Evolutionary conservation across 2,797 vertebrate species (phyloP).

Genomic region (Cirrhinus molitorella): DNA sequence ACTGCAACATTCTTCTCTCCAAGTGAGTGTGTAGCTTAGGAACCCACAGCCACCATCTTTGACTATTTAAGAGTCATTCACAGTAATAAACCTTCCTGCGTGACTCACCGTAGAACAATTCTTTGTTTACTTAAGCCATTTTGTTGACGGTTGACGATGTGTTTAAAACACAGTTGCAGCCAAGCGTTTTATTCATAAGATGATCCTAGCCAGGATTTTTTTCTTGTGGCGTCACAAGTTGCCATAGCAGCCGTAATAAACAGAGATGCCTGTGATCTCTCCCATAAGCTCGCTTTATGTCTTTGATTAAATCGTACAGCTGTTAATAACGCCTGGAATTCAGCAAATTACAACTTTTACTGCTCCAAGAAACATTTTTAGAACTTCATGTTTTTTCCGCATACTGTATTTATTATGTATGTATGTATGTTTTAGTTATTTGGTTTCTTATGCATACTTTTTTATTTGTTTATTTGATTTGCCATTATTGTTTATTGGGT

Average conservation of each 20-base stretch:
- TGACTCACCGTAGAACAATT: slow-evolving; percentile 58
- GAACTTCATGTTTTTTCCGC: neutral
- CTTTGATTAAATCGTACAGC: slow-evolving; percentile 51
- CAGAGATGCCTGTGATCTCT: slow-evolving; percentile 36
- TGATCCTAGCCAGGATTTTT: slow-evolving; percentile 42
- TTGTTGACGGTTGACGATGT: slow-evolving; percentile 10
- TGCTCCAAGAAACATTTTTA: slow-evolving; percentile 30
- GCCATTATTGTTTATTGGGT: too few relatives aligned
- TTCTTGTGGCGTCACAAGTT: slow-evolving; percentile 31
- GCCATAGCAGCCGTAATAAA: slow-evolving; percentile 53
- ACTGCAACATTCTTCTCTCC: slow-evolving; percentile 95
- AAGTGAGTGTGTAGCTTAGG: slow-evolving; percentile 77
- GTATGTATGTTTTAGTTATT: too few relatives aligned
- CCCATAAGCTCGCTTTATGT: neutral
- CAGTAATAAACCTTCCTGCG: slow-evolving; percentile 25
- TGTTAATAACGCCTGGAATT: slow-evolving; percentile 43
- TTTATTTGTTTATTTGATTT: too few relatives aligned
- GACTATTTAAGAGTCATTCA: slow-evolving; percentile 30
- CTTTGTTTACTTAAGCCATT: slow-evolving; percentile 51
- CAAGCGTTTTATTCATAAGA: slow-evolving; percentile 48
- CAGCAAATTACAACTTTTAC: slow-evolving; percentile 23
- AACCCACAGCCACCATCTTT: slow-evolving; percentile 11
- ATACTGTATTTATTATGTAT: neutral
- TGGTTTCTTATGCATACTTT: too few relatives aligned
- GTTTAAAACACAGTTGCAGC: slow-evolving; percentile 41